A percentile compares a stretch with the other conserved stretches of the same genome.
Evolutionary conservation across 2,113 vertebrate species (phyloP).

Genomic region (Ceyx cyanopectus): DNA sequence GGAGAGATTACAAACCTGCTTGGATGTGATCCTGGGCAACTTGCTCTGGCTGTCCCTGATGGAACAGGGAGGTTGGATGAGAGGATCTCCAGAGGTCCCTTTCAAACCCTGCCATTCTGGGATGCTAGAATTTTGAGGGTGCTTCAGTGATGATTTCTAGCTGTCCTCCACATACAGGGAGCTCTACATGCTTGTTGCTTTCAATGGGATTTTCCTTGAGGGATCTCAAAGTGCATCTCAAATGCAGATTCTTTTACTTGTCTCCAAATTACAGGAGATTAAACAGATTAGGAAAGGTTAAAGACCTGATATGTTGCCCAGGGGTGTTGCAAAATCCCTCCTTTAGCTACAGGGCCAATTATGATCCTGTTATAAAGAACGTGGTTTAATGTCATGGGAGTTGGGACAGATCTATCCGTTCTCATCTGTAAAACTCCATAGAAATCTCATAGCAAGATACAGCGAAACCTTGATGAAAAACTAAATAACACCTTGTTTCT

Average conservation of each 20-base stretch:
- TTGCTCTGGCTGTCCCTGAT: background rate
- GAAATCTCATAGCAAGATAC: background rate
- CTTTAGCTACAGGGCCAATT: background rate
- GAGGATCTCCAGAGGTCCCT: background rate
- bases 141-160: background rate
- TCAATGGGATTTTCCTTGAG: background rate
- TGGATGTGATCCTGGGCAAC: background rate
- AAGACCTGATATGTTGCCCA: background rate
- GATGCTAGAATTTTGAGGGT: background rate
- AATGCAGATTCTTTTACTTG: background rate
- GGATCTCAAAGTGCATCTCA: background rate
- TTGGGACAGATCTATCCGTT: background rate
- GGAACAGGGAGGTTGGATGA: background rate
- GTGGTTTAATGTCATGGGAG: background rate
- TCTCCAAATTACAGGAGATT: background rate
- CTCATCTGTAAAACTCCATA: background rate
- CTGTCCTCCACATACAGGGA: fast-evolving
- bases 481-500: background rate
- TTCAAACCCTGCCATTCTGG: background rate
- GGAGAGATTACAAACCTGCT: too few species aligned
- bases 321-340: background rate
- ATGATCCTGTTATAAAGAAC: background rate
- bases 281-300: background rate
- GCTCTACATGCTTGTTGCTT: fast-evolving
- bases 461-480: background rate